Conservation (phyloP, 2,113 vertebrate species). For the Siphamia tubifer region DNA sequence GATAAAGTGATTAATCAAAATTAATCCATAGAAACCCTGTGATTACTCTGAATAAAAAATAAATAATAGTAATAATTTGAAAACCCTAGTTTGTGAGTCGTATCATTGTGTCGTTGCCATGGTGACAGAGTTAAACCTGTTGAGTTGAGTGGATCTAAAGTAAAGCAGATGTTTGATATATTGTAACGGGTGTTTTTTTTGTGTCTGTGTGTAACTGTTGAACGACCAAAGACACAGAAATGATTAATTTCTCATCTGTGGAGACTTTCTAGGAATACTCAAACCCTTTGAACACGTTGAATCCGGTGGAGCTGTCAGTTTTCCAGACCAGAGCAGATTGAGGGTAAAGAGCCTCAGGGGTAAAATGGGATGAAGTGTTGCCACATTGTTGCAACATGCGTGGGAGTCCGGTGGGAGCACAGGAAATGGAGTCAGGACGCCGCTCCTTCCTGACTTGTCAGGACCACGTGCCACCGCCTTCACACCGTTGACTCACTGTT, state of each 20-base stretch:
- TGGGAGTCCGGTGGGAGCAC: conserved; percentile 59
- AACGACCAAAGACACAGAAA: conserved; percentile 35
- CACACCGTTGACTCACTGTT: conserved; percentile 52
- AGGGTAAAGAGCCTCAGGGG: conserved; percentile 64
- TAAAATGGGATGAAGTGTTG: conserved; percentile 66
- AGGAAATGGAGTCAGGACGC: conserved; percentile 65
- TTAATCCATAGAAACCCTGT: no score
- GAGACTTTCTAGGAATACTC: conserved; percentile 44
- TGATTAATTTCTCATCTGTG: conserved; percentile 44
- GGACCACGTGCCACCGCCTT: conserved; percentile 55
- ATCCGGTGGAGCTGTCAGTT: conserved; percentile 60
- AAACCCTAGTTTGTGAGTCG: no score
- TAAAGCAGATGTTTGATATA: background rate
- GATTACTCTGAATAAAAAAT: no score
- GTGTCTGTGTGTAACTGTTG: background rate
- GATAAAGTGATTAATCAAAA: no score
- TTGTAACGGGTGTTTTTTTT: background rate
- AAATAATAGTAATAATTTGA: no score
- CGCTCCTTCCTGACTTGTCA: conserved; percentile 63
- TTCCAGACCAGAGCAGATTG: conserved; percentile 58
- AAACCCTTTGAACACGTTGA: conserved; percentile 64
- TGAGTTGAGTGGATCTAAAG: background rate
- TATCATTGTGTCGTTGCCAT: no score
- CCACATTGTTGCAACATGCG: conserved; percentile 73
- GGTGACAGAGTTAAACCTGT: no score